Conservation (phyloP, 2,888 invertebrate genomes). For the Leptopterna dolabrata region DNA sequence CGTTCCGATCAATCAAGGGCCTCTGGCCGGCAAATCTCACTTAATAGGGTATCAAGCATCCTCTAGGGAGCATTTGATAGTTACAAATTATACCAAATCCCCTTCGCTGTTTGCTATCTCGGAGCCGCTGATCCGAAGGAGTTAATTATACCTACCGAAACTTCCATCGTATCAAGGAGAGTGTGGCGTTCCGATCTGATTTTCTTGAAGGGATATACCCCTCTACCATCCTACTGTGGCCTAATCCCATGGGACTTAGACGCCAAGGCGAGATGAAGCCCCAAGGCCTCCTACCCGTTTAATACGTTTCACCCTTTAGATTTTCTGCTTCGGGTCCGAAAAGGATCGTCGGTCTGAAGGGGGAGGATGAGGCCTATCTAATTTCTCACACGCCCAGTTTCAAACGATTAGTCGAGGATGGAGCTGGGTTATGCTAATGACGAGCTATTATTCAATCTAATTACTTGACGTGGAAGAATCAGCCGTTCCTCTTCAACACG, state of each 20-base stretch:
- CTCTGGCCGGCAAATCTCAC: background rate
- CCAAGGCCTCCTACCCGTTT: background rate
- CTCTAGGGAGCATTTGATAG: slow-evolving; percentile 43
- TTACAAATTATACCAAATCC: slow-evolving; percentile 53
- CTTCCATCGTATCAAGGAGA: slow-evolving; percentile 12
- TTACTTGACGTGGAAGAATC: background rate
- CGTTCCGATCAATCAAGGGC: slow-evolving; percentile 39
- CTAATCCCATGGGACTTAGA: slow-evolving; percentile 21
- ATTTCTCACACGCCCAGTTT: slow-evolving; percentile 30
- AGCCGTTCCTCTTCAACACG: background rate
- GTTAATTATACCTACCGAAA: slow-evolving; percentile 47
- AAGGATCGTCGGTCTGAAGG: background rate
- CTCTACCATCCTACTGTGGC: background rate
- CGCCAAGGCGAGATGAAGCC: background rate
- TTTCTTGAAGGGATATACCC: slow-evolving; percentile 31
- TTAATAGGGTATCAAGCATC: slow-evolving; percentile 29
- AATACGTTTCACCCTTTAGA: slow-evolving; percentile 1
- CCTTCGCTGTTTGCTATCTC: slow-evolving; percentile 16
- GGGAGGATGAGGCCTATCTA: background rate
- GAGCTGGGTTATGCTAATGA: background rate
- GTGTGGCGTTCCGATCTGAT: slow-evolving; percentile 21
- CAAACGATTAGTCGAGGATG: background rate
- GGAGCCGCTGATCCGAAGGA: slow-evolving; percentile 18
- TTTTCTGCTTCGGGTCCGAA: background rate
- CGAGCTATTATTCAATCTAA: background rate